A percentile compares a stretch with the other conserved stretches of the same genome.
These are phyloP conservation scores for Lithophane ornitopus DNA, from an alignment of 2,888 invertebrate genomes.

Conservation along the genomic window DNA sequence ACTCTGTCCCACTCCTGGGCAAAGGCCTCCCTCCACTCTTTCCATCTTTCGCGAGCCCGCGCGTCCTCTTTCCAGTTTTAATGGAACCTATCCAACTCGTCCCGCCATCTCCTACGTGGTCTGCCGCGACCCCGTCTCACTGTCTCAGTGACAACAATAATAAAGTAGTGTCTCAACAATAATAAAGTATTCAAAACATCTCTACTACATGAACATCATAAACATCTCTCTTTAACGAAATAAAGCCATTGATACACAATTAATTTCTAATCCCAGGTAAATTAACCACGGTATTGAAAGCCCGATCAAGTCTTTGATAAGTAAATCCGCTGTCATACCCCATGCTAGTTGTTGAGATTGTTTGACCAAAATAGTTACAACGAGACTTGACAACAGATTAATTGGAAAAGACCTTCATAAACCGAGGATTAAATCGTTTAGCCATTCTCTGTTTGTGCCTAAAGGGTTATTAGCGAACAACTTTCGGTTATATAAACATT, in stretches of 20 bases:
- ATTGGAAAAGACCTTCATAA: slow-evolving; percentile 17
- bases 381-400: slow-evolving; percentile 36
- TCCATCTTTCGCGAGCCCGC: no score
- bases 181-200: background rate
- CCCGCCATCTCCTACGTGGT: no score
- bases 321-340: slow-evolving; percentile 30
- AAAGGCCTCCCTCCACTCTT: no score
- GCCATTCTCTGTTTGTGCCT: background rate
- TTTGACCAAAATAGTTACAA: slow-evolving; percentile 38
- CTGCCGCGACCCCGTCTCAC: no score
- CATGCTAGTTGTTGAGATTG: slow-evolving; percentile 10
- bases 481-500: background rate
- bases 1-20: no score
- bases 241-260: background rate
- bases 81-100: no score
- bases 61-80: no score
- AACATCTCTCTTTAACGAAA: background rate
- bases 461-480: slow-evolving; percentile 10
- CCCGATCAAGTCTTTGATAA: background rate
- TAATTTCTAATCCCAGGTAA: background rate
- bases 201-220: no score
- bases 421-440: slow-evolving; percentile 26
- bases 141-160: no score
- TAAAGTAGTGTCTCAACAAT: no score
- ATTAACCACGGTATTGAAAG: slow-evolving; percentile 13